Conservation (phyloP, 1,140 invertebrate species). For the Zaprionus ghesquierei region DNA sequence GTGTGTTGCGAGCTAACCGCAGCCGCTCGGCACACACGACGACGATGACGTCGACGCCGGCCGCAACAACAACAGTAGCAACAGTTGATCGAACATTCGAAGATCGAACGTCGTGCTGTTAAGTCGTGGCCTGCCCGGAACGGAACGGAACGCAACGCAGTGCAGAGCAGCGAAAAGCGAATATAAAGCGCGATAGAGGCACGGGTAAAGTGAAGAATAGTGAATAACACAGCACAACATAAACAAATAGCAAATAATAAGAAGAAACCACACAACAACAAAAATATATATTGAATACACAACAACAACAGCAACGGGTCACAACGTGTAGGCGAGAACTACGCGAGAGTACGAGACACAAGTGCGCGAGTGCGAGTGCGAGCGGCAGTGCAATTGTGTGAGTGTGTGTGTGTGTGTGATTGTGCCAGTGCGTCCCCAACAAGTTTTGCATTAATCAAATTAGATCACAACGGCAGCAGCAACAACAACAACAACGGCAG, state of each 20-base stretch:
- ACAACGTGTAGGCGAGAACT: conserved; percentile 43
- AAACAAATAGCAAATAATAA: conserved; percentile 69
- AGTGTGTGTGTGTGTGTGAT: conserved; percentile 16
- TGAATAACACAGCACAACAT: conserved; percentile 42
- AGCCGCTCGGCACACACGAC: conserved; percentile 21
- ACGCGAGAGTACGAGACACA: conserved; percentile 40
- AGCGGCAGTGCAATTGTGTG: conserved; percentile 32
- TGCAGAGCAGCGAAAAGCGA: conserved; percentile 38
- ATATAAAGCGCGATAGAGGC: conserved; percentile 25
- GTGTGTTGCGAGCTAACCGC: no score
- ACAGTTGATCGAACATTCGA: conserved; percentile 58
- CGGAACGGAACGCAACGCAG: conserved; percentile 45
- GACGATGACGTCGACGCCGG: conserved; percentile 31
- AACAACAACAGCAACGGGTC: conserved; percentile 30
- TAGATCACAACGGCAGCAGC: conserved; percentile 57
- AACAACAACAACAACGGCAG: background rate
- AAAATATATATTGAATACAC: conserved; percentile 37
- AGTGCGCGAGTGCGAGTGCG: conserved; percentile 17
- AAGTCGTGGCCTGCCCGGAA: conserved; percentile 62
- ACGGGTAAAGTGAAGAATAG: conserved; percentile 1
- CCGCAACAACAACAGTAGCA: conserved; percentile 49
- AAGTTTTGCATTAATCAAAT: conserved; percentile 80
- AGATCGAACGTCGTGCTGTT: conserved; percentile 72
- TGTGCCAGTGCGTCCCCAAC: conserved; percentile 56
- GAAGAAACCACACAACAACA: conserved; percentile 58